Evolutionary conservation across 1,140 invertebrate species (phyloP).

Genomic region (Coenobita brevimanus): DNA sequence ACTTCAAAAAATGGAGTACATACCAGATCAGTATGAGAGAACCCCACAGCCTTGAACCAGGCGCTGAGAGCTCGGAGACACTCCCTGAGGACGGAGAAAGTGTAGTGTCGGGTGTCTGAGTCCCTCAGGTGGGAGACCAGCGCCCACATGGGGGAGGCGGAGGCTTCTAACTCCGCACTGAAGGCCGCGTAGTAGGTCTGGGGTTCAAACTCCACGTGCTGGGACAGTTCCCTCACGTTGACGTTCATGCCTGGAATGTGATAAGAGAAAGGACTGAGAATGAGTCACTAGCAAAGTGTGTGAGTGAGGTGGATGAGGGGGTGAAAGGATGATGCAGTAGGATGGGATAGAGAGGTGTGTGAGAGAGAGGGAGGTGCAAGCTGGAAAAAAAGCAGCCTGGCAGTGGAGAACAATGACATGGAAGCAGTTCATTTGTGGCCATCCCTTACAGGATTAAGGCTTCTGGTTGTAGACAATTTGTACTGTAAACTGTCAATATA

Average conservation of each 20-base stretch:
- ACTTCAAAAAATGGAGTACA: slow-evolving; percentile 69
- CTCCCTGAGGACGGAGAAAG: slow-evolving; percentile 82
- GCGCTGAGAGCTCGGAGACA: slow-evolving; percentile 85
- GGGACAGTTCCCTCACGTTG: slow-evolving; percentile 89
- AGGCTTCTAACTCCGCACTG: slow-evolving; percentile 95
- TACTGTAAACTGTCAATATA: no score
- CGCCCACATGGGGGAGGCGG: slow-evolving; percentile 97
- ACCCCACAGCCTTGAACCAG: slow-evolving; percentile 90
- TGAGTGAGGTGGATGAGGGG: no score
- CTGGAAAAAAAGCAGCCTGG: no score
- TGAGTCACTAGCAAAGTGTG: no score
- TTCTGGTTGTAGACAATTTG: no score
- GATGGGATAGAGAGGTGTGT: no score
- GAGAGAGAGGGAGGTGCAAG: no score
- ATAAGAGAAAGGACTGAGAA: no score
- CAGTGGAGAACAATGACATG: no score
- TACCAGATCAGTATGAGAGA: slow-evolving; percentile 81
- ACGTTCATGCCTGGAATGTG: slow-evolving; percentile 89
- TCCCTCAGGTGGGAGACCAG: slow-evolving; percentile 90
- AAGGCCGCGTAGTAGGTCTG: slow-evolving; percentile 98
- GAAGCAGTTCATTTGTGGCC: no score
- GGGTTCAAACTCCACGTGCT: slow-evolving; percentile 97
- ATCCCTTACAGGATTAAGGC: no score
- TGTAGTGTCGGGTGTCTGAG: slow-evolving; percentile 81
- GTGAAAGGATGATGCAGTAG: no score